phyloP scores from a whole-genome alignment of 2,888 invertebrate species.

The Aphidoletes aphidimyza region DNA sequence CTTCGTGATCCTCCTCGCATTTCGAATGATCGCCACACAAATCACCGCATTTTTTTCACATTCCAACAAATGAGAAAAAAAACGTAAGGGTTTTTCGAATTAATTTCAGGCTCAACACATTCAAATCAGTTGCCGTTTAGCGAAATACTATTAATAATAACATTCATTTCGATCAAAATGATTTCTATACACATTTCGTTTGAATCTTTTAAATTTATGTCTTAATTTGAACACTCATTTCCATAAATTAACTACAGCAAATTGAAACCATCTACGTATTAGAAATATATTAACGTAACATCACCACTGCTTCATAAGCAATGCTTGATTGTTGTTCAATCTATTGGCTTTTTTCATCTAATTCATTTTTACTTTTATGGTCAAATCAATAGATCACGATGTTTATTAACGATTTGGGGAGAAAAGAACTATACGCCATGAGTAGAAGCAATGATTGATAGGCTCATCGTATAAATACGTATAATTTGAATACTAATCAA shows the following conservation, averaged over 20 bases:
- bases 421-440: no score
- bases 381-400: conserved; percentile 35
- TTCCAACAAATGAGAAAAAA: background rate
- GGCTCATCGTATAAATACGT: background rate
- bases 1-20: background rate
- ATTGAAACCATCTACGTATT: background rate
- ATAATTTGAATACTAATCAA: conserved; percentile 27
- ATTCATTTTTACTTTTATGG: background rate
- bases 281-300: background rate
- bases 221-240: background rate
- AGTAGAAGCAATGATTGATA: no score
- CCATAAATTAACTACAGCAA: background rate
- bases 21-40: background rate
- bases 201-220: conserved; percentile 12
- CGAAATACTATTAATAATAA: background rate
- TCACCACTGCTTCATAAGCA: no score
- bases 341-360: background rate
- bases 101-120: background rate
- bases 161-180: background rate
- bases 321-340: background rate
- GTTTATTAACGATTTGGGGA: background rate
- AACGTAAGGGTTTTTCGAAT: no score
- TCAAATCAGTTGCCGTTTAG: background rate
- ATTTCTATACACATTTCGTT: background rate
- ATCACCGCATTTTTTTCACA: background rate